Evolutionary conservation across 30 jellyfish, hydroid and myxozoan genomes (phyloP).

Genomic region (Hydra vulgaris): DNA sequence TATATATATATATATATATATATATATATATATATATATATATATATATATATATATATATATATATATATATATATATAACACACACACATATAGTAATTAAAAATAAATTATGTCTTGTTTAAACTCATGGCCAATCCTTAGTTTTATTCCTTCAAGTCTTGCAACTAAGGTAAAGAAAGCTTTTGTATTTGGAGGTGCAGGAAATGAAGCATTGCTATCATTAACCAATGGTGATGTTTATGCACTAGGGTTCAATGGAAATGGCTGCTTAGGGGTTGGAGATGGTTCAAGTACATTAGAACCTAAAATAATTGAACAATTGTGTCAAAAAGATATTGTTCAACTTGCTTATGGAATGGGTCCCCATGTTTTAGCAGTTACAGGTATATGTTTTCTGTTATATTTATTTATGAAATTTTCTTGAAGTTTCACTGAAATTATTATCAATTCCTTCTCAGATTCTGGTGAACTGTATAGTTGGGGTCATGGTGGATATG

Average conservation of each 20-base stretch:
- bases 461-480: slow-evolving; percentile 70
- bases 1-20: no score
- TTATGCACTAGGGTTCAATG: slow-evolving; percentile 66
- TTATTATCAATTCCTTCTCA: no score
- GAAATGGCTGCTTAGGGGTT: slow-evolving; percentile 84
- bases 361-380: slow-evolving; percentile 81
- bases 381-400: slow-evolving; percentile 52
- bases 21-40: no score
- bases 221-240: slow-evolving; percentile 51
- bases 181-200: slow-evolving; percentile 85
- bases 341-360: slow-evolving; percentile 55
- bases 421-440: no score
- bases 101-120: not conserved
- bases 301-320: slow-evolving; percentile 52
- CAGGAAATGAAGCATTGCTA: slow-evolving; percentile 80
- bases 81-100: no score
- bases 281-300: slow-evolving; percentile 54
- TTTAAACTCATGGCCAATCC: slow-evolving; percentile 63
- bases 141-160: slow-evolving; percentile 67
- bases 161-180: slow-evolving; percentile 44
- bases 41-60: no score
- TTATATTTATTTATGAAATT: no score
- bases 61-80: no score
- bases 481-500: slow-evolving; percentile 92
- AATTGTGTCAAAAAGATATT: slow-evolving; percentile 39